Base-by-base conservation (phyloP, 1,140 invertebrate genomes). In the Portunus trituberculatus region DNA sequence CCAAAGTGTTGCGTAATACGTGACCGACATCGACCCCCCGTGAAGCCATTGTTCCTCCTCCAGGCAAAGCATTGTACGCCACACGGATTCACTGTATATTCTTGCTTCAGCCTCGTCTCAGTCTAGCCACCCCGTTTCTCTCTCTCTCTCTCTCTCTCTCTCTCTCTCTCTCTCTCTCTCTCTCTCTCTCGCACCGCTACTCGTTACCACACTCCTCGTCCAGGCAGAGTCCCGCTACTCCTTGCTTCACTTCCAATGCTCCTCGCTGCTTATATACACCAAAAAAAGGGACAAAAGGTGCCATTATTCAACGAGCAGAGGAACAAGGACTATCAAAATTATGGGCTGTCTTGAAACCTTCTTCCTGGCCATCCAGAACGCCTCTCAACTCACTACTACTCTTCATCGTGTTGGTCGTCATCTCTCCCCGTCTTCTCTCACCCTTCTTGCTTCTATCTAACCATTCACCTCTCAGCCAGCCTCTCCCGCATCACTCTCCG, bases 131-230 rank as follows among this genome's bases (percentile, higher is more conserved):
- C 20, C 86, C 29, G 31, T 29, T 29, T 31, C 0, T 1, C 86
- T 29, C 0, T 86, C 83, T 45, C 46, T 45, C 89, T 45, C 89
- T 14, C 89, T n/a, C 52, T 48, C 90, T 16, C 90, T 48, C 90
- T 48, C 90, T 16, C 90, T 48, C 90, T 31, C 0, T 1, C 86
- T 29, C 0, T 86, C 83, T 45, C 46, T 45, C 89, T 45, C 89
- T 14, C 89, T n/a, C 52, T 48, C 90, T 16, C 90, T 48, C 90
- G 0, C 90, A 29, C 90, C 2, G 10, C 4, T 29, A 45, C 39
- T 10, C n/a, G 67, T n/a, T n/a, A 7, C 25, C 1, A 76, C 52
- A 12, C 20, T 59, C 25, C 67, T 76, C 67, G 67, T 25, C 67
- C 67, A 25, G 20, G 67, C 20, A n/a, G 4, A 59, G 10, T 59